Conservation (phyloP, 1,140 invertebrate genomes). For the Spodoptera frugiperda region DNA sequence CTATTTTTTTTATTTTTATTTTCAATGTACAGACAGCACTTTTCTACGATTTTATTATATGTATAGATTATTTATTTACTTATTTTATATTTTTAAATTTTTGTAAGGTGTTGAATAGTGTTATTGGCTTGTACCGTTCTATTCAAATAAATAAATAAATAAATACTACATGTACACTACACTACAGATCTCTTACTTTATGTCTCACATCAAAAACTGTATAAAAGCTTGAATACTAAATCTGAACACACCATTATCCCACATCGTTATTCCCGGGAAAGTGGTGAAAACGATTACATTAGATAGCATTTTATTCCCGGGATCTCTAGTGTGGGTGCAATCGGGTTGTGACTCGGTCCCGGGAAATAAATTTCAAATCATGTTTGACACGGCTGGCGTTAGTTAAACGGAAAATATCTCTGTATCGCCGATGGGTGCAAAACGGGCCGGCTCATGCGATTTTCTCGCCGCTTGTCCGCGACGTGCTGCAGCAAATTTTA, state of each 20-base stretch:
- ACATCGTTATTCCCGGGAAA: slow-evolving; percentile 1
- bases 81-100: too few relatives aligned
- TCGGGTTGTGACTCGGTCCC: slow-evolving; percentile 28
- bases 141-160: too few relatives aligned
- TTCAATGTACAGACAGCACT: too few relatives aligned
- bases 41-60: too few relatives aligned
- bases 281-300: slow-evolving; percentile 42
- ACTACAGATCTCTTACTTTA: too few relatives aligned
- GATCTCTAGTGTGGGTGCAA: slow-evolving; percentile 42
- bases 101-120: too few relatives aligned
- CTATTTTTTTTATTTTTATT: too few relatives aligned
- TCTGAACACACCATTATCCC: neutral
- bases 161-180: too few relatives aligned
- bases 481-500: slow-evolving; percentile 24
- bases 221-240: too few relatives aligned
- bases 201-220: too few relatives aligned
- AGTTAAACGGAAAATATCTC: slow-evolving; percentile 73
- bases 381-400: slow-evolving; percentile 64
- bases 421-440: slow-evolving; percentile 65
- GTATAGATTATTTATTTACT: too few relatives aligned
- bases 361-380: slow-evolving; percentile 72
- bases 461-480: slow-evolving; percentile 58
- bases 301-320: slow-evolving; percentile 43
- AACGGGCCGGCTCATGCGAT: slow-evolving; percentile 62
- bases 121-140: too few relatives aligned